Percentiles rank a stretch among this genome's conserved stretches.
phyloP scores from a whole-genome alignment of 2,797 vertebrate genomes.

The Poeciliopsis presidionis region DNA sequence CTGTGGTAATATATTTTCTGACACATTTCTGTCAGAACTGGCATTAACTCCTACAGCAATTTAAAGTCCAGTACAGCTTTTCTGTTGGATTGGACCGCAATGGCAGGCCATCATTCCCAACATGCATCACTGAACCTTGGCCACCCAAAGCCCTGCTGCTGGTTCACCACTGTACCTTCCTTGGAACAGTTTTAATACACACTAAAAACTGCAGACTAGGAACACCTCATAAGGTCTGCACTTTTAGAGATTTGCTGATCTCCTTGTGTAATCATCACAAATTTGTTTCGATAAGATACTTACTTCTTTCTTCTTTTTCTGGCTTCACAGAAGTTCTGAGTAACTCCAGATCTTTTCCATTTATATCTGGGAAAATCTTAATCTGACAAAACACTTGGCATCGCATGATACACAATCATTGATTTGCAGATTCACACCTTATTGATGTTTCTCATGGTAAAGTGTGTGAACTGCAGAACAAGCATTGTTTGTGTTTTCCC shows the following conservation, averaged over 20 bases:
- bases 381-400: slow-evolving; percentile 27
- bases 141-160: not conserved
- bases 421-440: slow-evolving; percentile 39
- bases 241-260: not conserved
- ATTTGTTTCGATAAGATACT: not conserved
- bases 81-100: no score
- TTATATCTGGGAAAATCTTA: slow-evolving; percentile 41
- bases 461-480: slow-evolving; percentile 48
- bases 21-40: not conserved
- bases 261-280: not conserved
- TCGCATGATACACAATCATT: slow-evolving; percentile 34
- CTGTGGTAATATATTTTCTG: not conserved
- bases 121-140: no score
- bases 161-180: not conserved
- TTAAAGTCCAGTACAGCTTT: not conserved
- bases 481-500: slow-evolving; percentile 11
- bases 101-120: no score
- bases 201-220: not conserved
- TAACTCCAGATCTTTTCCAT: slow-evolving; percentile 15
- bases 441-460: slow-evolving; percentile 43
- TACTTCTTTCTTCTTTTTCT: not conserved
- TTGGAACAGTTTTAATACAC: not conserved
- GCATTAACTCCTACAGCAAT: not conserved
- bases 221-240: not conserved
- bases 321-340: not conserved